Conservation (phyloP, 1,140 invertebrate species). For the Phthorimaea operculella region DNA sequence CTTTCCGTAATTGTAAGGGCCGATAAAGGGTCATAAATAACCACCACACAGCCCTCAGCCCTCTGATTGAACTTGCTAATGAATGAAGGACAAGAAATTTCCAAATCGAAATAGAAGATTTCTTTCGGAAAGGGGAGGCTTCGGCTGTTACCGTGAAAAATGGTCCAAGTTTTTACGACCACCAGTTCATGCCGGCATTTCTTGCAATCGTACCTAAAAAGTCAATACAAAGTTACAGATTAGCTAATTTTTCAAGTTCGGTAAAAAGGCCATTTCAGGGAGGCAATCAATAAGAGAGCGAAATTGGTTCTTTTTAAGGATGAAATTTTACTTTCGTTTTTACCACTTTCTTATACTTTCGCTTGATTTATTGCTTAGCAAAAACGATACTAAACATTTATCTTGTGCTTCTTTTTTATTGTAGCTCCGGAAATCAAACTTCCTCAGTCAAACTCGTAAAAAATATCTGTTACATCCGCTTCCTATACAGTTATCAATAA, state of each 20-base stretch:
- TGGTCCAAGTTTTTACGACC: slow-evolving; percentile 24
- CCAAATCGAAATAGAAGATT: slow-evolving; percentile 40
- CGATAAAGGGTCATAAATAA: slow-evolving; percentile 63
- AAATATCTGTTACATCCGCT: slow-evolving; percentile 1
- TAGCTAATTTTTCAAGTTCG: not conserved
- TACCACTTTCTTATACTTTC: no score
- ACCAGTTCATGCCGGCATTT: not conserved
- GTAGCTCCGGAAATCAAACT: no score
- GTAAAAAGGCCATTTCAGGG: not conserved
- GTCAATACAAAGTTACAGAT: not conserved
- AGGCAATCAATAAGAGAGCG: not conserved
- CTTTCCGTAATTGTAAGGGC: slow-evolving; percentile 63
- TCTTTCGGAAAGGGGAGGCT: slow-evolving; percentile 5
- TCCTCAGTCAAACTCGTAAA: no score
- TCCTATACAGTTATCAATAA: slow-evolving; percentile 46
- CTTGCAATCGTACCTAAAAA: not conserved
- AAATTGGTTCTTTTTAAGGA: no score
- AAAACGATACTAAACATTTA: no score
- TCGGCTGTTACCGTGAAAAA: slow-evolving; percentile 25
- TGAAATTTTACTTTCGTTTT: no score
- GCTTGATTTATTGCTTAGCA: no score
- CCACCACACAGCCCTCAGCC: slow-evolving; percentile 32
- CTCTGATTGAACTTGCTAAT: slow-evolving; percentile 66
- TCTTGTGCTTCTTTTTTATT: no score
- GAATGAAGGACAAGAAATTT: slow-evolving; percentile 63